A percentile compares a stretch with the other conserved stretches of the same genome.
Conservation (phyloP, 2,113 vertebrate genomes). For the Patagioenas fasciata region DNA sequence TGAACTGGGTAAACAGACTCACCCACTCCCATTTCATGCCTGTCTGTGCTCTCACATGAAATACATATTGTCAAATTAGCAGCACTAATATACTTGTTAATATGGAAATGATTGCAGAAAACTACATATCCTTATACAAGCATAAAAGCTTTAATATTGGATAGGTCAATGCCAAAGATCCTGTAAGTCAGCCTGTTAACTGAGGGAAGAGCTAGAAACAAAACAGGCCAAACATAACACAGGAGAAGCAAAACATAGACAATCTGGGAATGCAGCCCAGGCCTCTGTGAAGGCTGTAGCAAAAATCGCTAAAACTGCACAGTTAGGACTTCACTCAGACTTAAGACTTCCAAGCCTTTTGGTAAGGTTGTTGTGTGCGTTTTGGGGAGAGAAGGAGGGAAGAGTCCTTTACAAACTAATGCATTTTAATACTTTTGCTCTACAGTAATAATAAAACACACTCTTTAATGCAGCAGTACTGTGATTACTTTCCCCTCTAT, state of each 20-base stretch:
- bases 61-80: background rate
- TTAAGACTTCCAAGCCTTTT: background rate
- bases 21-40: background rate
- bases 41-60: background rate
- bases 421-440: background rate
- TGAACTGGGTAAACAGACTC: conserved; percentile 8
- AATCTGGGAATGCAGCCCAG: background rate
- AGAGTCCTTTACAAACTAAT: background rate
- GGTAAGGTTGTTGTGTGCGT: background rate
- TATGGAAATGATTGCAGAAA: background rate
- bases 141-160: background rate
- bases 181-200: background rate
- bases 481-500: background rate
- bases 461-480: background rate
- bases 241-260: background rate
- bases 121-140: background rate
- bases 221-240: background rate
- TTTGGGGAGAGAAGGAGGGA: background rate
- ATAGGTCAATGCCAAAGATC: background rate
- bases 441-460: background rate
- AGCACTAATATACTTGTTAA: background rate
- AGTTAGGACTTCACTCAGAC: background rate
- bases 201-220: background rate
- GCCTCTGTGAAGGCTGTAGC: background rate
- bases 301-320: background rate